Percentiles rank a stretch among this genome's conserved stretches.
phyloP scores from a whole-genome alignment of 1,140 invertebrate genomes.

The Formica exsecta region DNA sequence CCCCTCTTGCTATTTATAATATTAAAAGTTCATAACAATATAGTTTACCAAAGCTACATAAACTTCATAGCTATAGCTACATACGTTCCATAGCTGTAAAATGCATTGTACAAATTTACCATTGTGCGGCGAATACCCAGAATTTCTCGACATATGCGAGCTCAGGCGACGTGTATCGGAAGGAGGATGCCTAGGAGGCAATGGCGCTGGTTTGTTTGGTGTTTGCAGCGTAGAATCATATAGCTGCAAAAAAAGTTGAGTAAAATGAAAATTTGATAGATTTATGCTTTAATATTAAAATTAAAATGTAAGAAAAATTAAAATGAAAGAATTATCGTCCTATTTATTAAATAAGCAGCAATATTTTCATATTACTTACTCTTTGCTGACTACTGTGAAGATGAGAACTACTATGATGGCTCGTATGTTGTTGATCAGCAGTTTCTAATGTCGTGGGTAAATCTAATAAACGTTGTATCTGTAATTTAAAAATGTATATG shows the following conservation, averaged over 20 bases:
- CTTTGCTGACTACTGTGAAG: conserved; percentile 82
- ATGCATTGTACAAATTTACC: conserved; percentile 80
- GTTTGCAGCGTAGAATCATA: conserved; percentile 84
- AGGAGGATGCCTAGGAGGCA: conserved; percentile 88
- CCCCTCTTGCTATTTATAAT: not conserved
- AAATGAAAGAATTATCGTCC: not conserved
- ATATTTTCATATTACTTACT: conserved; percentile 70
- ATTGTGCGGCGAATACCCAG: conserved; percentile 87
- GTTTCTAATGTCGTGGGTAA: conserved; percentile 95
- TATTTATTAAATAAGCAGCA: not conserved
- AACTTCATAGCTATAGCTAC: no score
- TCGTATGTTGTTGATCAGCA: conserved; percentile 88
- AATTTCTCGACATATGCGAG: conserved; percentile 86
- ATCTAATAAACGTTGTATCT: conserved; percentile 96
- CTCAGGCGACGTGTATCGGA: conserved; percentile 88
- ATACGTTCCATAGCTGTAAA: not conserved
- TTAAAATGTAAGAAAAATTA: not conserved
- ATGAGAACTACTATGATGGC: conserved; percentile 81
- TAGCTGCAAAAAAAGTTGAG: conserved; percentile 70
- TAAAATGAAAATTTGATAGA: not conserved
- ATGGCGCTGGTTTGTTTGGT: conserved; percentile 87
- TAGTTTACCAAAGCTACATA: not conserved
- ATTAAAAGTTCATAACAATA: conserved; percentile 17
- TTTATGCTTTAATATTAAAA: not conserved
- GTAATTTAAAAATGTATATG: conserved; percentile 37